A percentile compares a stretch with the other conserved stretches of the same genome.
Evolutionary conservation across 2,797 vertebrate genomes (phyloP).

Genomic region (Pitangus sulphuratus): DNA sequence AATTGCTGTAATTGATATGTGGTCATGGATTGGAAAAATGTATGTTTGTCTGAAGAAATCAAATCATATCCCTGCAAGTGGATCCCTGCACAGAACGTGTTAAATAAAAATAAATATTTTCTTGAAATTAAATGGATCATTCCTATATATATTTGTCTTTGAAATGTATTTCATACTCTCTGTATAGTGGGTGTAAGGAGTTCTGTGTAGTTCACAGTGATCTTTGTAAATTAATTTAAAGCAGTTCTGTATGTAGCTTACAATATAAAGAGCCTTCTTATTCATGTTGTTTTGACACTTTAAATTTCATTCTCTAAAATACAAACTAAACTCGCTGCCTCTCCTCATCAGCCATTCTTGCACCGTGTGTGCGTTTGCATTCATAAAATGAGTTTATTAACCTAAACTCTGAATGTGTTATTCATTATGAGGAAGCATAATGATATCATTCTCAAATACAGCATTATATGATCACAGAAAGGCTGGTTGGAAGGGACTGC

Average conservation of each 20-base stretch:
- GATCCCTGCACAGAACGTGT: neutral
- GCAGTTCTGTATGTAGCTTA: neutral
- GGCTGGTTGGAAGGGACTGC: neutral
- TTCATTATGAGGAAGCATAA: neutral
- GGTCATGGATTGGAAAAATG: neutral
- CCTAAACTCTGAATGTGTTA: neutral
- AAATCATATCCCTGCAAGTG: neutral
- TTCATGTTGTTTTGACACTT: neutral
- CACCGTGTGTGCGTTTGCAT: neutral
- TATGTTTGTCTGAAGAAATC: neutral
- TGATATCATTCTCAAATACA: neutral
- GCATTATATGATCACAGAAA: neutral
- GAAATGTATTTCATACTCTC: neutral
- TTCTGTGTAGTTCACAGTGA: neutral
- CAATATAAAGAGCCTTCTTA: neutral
- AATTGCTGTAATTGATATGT: neutral
- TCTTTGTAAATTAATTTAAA: neutral
- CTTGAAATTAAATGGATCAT: neutral
- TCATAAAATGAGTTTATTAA: neutral
- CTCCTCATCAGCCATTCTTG: neutral
- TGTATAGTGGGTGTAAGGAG: neutral
- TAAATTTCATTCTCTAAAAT: neutral
- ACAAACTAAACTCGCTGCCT: neutral
- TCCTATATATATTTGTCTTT: neutral
- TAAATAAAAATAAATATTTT: neutral